Base-by-base conservation (phyloP, 2,113 vertebrate species). In the Sisor rabdophorus region DNA sequence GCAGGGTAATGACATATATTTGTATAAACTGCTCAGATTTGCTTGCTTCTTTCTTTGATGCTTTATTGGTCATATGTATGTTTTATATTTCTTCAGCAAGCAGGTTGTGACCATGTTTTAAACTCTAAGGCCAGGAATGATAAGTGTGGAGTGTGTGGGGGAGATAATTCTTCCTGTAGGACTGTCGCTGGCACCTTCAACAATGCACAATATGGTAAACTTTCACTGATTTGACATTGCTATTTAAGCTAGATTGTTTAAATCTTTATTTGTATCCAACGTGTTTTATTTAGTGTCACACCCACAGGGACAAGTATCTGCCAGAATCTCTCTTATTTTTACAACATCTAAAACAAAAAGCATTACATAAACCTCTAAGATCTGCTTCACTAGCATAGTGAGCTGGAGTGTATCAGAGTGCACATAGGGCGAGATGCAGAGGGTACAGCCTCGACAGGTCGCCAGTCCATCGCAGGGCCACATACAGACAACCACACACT, bases 91-190 rank as follows among this genome's bases (percentile, higher is more conserved):
- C 72, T 88, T 47, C 86, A 99, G 97, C 95, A 98, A 97, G 97
- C 97, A 59, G 97, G 97, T 83, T 99, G 97, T 84, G 96, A 99
- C 87, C 96, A 96, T 0, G 87, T 98, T 69, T 89, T 99, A 77
- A 97, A 98, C 89, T 99, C 97, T 0, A 99, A 96, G 87, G 93
- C 93, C 71, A 93, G 87, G 84, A 93, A 92, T 88, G 96, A 99
- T 89, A 98, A 95, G 84, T 99, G 97, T 81, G 97, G 97, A 16
- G 93, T 98, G 75, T 99, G 97, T 79, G 95, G 95, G 11, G 97
- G 97, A 26, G 96, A 99, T 87, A 94, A 97, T 87, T 97, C 97
- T 2, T 98, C 95, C 0, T 99, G 97, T 87, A 95, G 90, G 87
- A 97, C 95, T 22, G 84, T 94, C 84, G 84, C 91, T 22, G 96